Conservation (phyloP, 2,797 vertebrate genomes). For the Sebastes reedi region DNA sequence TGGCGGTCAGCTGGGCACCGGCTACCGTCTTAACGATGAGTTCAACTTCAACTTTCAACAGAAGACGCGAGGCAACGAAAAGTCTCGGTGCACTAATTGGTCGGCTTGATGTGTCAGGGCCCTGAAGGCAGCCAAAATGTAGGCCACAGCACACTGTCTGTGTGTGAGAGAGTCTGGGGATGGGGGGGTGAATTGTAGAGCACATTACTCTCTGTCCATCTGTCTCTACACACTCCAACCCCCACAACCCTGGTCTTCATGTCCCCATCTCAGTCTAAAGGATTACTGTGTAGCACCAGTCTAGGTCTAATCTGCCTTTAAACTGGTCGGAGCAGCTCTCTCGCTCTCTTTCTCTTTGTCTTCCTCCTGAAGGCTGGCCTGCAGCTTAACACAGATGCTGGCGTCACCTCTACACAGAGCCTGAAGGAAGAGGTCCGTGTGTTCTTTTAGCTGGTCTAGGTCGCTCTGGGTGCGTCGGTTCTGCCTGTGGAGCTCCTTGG, state of each 20-base stretch:
- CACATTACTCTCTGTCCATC: slow-evolving; percentile 64
- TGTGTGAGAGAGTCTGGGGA: slow-evolving; percentile 19
- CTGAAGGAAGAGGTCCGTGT: slow-evolving; percentile 87
- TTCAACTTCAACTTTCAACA: not conserved
- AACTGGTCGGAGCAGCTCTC: slow-evolving; percentile 13
- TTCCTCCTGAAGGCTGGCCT: slow-evolving; percentile 80
- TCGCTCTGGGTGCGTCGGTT: slow-evolving; percentile 90
- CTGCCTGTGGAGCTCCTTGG: slow-evolving; percentile 91
- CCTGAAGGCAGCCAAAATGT: slow-evolving; percentile 57
- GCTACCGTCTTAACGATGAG: not conserved
- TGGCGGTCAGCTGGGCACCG: not conserved
- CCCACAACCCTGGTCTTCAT: not conserved
- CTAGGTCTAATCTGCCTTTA: slow-evolving; percentile 56
- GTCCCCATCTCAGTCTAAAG: slow-evolving; percentile 19
- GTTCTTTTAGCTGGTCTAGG: slow-evolving; percentile 87
- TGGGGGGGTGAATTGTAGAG: slow-evolving; percentile 22
- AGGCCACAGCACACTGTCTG: slow-evolving; percentile 62
- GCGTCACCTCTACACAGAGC: slow-evolving; percentile 84
- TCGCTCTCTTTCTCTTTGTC: slow-evolving; percentile 49
- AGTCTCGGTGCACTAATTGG: slow-evolving; percentile 1
- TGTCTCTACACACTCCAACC: slow-evolving; percentile 34
- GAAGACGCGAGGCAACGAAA: not conserved
- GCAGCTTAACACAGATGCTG: slow-evolving; percentile 83
- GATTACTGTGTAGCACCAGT: slow-evolving; percentile 27
- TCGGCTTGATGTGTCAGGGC: slow-evolving; percentile 48